Evolutionary conservation across 30 jellyfish, hydroid and myxozoan species (phyloP).

Genomic region (Calvadosia cruxmelitensis): DNA sequence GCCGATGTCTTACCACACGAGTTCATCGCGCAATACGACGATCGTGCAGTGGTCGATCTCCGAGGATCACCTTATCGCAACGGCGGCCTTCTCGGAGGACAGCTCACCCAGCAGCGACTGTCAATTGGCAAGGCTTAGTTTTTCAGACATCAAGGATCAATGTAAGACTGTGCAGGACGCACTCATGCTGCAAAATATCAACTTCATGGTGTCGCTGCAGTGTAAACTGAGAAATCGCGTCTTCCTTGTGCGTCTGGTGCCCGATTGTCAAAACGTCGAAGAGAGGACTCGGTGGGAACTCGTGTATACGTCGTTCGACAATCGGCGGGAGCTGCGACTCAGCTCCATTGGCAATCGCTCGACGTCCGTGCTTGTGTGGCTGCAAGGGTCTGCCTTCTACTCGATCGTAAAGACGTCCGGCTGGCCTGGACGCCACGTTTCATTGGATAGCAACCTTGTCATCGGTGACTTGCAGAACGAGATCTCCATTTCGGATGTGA

Average conservation of each 20-base stretch:
- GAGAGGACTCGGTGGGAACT: constrained; percentile 56
- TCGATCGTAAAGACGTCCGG: constrained; percentile 58
- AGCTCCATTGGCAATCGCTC: constrained; percentile 64
- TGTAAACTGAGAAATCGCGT: constrained; percentile 75
- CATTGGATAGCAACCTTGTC: constrained; percentile 75
- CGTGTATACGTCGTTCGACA: constrained; percentile 80
- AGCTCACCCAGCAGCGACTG: constrained; percentile 55
- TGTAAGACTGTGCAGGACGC: constrained; percentile 71
- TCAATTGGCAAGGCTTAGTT: constrained; percentile 42
- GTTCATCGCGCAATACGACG: constrained; percentile 55
- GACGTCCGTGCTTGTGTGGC: constrained; percentile 80
- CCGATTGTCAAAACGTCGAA: constrained; percentile 23
- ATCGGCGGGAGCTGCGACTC: constrained; percentile 47
- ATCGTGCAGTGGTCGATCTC: constrained; percentile 68
- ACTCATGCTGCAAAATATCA: constrained; percentile 36
- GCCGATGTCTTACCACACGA: constrained; percentile 81
- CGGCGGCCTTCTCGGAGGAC: constrained; percentile 83
- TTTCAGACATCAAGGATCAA: constrained; percentile 53
- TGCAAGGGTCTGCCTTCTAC: constrained; percentile 55
- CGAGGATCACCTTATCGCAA: constrained; percentile 49
- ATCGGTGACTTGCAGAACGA: constrained; percentile 85
- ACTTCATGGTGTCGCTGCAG: constrained; percentile 48
- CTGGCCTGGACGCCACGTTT: constrained; percentile 69
- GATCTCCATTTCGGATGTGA: constrained; percentile 64
- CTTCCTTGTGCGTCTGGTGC: constrained; percentile 45